Percentiles rank a stretch among this genome's conserved stretches.
Conservation (phyloP, 64 coral and sea anemone genomes). For the Cladopsammia gracilis region DNA sequence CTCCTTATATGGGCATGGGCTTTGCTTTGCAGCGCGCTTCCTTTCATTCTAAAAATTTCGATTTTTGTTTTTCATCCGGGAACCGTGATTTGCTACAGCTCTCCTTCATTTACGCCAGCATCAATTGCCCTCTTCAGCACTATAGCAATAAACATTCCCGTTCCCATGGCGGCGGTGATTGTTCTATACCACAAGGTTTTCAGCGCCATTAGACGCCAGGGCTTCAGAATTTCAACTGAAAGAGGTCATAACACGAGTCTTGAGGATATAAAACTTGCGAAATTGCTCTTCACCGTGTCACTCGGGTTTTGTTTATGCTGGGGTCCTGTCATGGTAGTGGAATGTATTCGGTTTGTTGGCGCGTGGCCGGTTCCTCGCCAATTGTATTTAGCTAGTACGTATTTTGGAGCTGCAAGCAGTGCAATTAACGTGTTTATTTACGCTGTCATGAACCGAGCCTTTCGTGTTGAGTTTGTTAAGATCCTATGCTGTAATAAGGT, state of each 20-base stretch:
- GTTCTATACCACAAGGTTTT: conserved; percentile 52
- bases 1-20: conserved; percentile 41
- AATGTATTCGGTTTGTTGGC: conserved; percentile 47
- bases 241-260: neutral
- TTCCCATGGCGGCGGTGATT: conserved; percentile 15
- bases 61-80: conserved; percentile 63
- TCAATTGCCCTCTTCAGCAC: conserved; percentile 19
- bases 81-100: conserved; percentile 66
- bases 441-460: conserved; percentile 72
- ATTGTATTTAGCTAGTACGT: conserved; percentile 53
- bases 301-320: conserved; percentile 62
- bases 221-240: conserved; percentile 14
- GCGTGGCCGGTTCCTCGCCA: conserved; percentile 28
- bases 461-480: conserved; percentile 73
- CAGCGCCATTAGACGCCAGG: neutral
- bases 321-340: conserved; percentile 64
- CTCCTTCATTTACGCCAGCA: conserved; percentile 53
- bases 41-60: conserved; percentile 3
- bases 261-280: conserved; percentile 62
- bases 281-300: conserved; percentile 60
- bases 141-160: conserved; percentile 21
- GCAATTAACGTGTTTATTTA: conserved; percentile 79
- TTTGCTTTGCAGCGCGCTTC: conserved; percentile 18
- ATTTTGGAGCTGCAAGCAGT: conserved; percentile 60
- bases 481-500: conserved; percentile 51